These are phyloP conservation scores for Loxodonta africana DNA, from an alignment of 2,113 vertebrate genomes.

Conservation along the genomic window DNA sequence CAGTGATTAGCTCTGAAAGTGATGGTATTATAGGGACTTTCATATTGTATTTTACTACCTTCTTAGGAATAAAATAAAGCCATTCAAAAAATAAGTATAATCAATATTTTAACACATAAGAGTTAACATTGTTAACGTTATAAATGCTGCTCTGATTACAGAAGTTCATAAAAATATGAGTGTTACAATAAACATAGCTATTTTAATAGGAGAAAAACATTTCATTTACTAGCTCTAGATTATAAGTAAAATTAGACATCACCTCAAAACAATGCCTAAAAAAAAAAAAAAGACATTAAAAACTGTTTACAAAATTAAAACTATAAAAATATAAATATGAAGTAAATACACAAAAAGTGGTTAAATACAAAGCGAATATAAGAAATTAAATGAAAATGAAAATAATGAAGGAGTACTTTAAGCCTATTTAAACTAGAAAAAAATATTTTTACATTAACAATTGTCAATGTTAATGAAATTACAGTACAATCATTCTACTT, in stretches of 20 bases:
- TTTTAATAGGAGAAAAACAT: neutral
- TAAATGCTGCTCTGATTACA: neutral
- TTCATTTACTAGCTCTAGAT: conserved; percentile 37
- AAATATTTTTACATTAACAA: conserved; percentile 16
- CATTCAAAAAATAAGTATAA: conserved; percentile 19
- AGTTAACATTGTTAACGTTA: neutral
- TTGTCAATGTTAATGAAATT: neutral
- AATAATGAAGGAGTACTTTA: conserved; percentile 38
- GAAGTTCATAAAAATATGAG: conserved; percentile 55
- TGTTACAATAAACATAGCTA: neutral
- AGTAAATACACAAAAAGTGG: neutral
- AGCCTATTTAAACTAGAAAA: conserved; percentile 32
- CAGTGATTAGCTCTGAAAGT: neutral
- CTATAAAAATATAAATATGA: neutral
- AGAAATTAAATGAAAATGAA: conserved; percentile 47
- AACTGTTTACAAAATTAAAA: conserved; percentile 38
- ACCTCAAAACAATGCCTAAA: conserved; percentile 47
- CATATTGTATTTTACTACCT: neutral
- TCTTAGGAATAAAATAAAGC: conserved; percentile 13
- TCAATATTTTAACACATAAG: neutral
- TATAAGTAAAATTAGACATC: conserved; percentile 54
- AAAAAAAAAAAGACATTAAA: conserved; percentile 37
- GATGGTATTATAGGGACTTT: neutral
- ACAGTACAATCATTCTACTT: conserved; percentile 30
- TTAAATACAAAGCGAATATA: conserved; percentile 42